Evolutionary conservation across 2,888 invertebrate genomes (phyloP).

Genomic region (Drosophila leonis): DNA sequence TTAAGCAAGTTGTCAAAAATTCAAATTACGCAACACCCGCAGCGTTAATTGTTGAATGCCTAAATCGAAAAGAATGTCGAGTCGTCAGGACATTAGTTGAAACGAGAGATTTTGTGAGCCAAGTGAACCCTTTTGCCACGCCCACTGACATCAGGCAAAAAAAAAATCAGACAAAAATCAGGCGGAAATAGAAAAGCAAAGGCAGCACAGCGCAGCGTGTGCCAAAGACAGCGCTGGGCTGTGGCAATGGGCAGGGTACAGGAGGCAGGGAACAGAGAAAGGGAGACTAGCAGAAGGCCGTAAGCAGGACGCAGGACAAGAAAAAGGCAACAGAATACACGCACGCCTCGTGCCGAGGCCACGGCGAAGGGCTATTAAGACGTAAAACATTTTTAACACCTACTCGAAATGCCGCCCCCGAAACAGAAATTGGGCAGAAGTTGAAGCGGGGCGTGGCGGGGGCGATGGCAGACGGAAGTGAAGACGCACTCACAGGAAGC

Average conservation of each 20-base stretch:
- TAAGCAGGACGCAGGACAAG: slow-evolving; percentile 12
- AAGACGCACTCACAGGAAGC: slow-evolving; percentile 30
- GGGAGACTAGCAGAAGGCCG: neutral
- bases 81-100: slow-evolving; percentile 71
- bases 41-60: slow-evolving; percentile 73
- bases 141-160: neutral
- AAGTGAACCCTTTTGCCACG: slow-evolving; percentile 41
- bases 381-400: slow-evolving; percentile 79
- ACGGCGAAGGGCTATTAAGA: slow-evolving; percentile 68
- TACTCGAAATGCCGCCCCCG: slow-evolving; percentile 55
- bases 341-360: slow-evolving; percentile 23
- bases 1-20: slow-evolving; percentile 34
- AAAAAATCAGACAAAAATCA: slow-evolving; percentile 2
- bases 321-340: slow-evolving; percentile 23
- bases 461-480: slow-evolving; percentile 24
- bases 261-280: neutral
- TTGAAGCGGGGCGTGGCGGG: neutral
- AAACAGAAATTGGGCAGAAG: slow-evolving; percentile 9
- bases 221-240: slow-evolving; percentile 38
- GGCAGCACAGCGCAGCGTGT: slow-evolving; percentile 39
- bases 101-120: slow-evolving; percentile 20
- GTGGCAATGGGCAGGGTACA: neutral
- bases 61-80: slow-evolving; percentile 62
- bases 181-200: slow-evolving; percentile 50
- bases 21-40: slow-evolving; percentile 72